A percentile compares a stretch with the other conserved stretches of the same genome.
Evolutionary conservation across 1,140 invertebrate species (phyloP).

Genomic region (Vanessa atalanta): DNA sequence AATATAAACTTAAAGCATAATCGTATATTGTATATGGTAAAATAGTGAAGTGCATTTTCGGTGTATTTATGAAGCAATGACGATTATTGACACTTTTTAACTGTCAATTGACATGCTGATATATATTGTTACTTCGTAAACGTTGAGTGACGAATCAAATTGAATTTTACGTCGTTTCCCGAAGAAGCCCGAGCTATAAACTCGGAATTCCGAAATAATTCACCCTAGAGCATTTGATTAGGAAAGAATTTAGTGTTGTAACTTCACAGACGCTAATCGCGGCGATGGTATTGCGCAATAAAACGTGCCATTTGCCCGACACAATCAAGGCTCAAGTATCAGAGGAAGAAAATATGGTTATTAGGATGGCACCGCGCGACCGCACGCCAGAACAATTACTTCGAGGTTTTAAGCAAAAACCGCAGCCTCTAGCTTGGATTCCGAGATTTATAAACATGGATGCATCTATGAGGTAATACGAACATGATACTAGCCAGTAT

Average conservation of each 20-base stretch:
- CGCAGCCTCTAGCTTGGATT: conserved; percentile 47
- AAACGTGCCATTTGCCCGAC: conserved; percentile 55
- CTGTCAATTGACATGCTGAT: too few relatives aligned
- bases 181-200: conserved; percentile 28
- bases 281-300: conserved; percentile 46
- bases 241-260: conserved; percentile 51
- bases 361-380: conserved; percentile 67
- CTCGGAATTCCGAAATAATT: conserved; percentile 40
- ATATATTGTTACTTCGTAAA: too few relatives aligned
- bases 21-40: too few relatives aligned
- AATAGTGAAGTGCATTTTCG: too few relatives aligned
- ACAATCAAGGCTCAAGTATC: conserved; percentile 62
- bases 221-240: conserved; percentile 42
- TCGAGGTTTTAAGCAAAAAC: conserved; percentile 60
- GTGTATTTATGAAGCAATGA: too few relatives aligned
- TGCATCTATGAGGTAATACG: conserved; percentile 33
- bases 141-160: neutral
- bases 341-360: conserved; percentile 65
- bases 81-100: too few relatives aligned
- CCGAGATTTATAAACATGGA: conserved; percentile 36
- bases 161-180: conserved; percentile 17
- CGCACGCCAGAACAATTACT: conserved; percentile 74
- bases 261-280: conserved; percentile 48
- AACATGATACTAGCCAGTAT: conserved; percentile 28
- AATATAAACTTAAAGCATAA: neutral